Percentiles rank a stretch among this genome's conserved stretches.
Conservation (phyloP, 2,113 vertebrate genomes). For the Ptilorrhoa leucosticta region DNA sequence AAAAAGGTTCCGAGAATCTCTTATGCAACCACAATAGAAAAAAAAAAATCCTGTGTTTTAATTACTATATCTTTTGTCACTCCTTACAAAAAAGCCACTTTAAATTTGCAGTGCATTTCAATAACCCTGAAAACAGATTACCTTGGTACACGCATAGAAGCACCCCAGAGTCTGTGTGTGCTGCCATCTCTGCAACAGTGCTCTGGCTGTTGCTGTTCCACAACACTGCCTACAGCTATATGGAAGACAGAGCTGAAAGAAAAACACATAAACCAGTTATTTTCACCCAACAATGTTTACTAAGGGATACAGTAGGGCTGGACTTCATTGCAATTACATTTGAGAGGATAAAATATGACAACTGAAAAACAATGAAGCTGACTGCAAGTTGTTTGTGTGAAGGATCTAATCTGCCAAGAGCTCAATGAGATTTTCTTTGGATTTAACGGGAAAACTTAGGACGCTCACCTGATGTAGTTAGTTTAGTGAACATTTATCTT, state of each 20-base stretch:
- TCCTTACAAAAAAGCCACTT: neutral
- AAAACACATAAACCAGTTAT: neutral
- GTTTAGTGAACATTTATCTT: neutral
- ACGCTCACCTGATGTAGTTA: neutral
- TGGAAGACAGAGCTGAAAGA: neutral
- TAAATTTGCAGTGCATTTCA: conserved; percentile 39
- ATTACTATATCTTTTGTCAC: conserved; percentile 11
- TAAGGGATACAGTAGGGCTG: neutral
- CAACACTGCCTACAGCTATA: neutral
- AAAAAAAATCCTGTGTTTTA: conserved; percentile 22
- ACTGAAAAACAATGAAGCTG: neutral
- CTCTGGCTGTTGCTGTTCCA: neutral
- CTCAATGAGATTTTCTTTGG: neutral
- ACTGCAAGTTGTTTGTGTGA: neutral
- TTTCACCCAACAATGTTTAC: neutral
- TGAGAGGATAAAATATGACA: neutral
- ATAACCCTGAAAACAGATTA: conserved; percentile 42
- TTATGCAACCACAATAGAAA: neutral
- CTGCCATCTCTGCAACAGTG: neutral
- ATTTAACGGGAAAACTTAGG: neutral
- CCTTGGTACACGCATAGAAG: neutral
- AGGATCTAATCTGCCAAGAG: neutral
- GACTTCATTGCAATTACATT: neutral
- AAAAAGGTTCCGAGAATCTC: neutral
- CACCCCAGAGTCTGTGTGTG: neutral